Base-by-base conservation (phyloP, 2,113 vertebrate species). In the Leucopternis melanops region DNA sequence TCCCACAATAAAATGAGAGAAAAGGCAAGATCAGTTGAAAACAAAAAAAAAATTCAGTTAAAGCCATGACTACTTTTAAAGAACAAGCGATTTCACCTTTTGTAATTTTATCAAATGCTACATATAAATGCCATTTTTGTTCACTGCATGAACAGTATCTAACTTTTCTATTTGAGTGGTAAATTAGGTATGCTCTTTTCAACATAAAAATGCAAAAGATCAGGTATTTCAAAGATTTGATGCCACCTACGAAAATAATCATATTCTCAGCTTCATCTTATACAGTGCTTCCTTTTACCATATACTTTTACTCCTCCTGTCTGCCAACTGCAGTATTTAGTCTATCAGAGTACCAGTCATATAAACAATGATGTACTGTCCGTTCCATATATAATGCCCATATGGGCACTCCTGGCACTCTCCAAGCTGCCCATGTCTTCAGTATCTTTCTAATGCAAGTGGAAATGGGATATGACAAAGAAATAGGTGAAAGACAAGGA, bases 331-430 rank as follows among this genome's bases (percentile, higher is more conserved):
- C 80, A 77, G 19, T 12, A 13, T 59, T 86, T n/a, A 72, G 16
- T 26, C 21, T 42, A 1, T 4, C 0, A 1, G 25, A 36, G 9
- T 8, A 62, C 27, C 52, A 71, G 52, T 25, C 31, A 7, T 14
- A 27, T 4, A 12, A 74, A 20, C 9, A 22, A 16, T 1, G 9
- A 47, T 23, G 29, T 20, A 21, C 82, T 44, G 47, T 13, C 45
- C 49, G 8, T n/a, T 67, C 47, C 54, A 21, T 16, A 16, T 19
- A 13, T 0, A 49, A 44, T 5, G 55, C 32, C 29, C 55, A 27
- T 14, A 9, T 31, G 40, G 52, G 72, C 34, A 54, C 27, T 45
- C 82, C 36, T 32, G 50, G 54, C 66, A 32, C 32, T 32, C 67
- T 40, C n/a, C 55, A 20, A 38, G 69, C 27, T 49, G 31, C 82